Percentiles rank a stretch among this genome's conserved stretches.
Evolutionary conservation across 2,113 vertebrate species (phyloP).

Genomic region (Hydrochoerus hydrochaeris): DNA sequence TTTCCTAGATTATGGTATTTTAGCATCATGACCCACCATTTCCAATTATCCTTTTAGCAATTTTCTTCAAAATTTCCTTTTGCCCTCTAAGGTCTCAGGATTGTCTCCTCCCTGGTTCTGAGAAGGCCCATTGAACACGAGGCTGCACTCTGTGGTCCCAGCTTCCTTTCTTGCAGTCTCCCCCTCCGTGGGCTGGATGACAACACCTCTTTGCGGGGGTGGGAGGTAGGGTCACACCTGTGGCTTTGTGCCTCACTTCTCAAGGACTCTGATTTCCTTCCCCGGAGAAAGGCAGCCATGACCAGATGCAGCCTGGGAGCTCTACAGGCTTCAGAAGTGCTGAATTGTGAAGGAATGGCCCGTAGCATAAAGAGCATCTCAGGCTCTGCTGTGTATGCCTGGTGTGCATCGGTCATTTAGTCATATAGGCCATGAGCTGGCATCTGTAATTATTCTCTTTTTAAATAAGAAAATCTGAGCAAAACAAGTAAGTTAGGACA

Average conservation of each 20-base stretch:
- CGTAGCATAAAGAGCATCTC: background rate
- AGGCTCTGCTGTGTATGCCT: background rate
- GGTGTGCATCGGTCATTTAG: background rate
- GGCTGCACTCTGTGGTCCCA: background rate
- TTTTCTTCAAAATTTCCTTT: background rate
- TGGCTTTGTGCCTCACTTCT: background rate
- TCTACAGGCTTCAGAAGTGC: background rate
- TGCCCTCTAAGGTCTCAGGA: background rate
- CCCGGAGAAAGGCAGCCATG: background rate
- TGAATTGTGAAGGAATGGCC: background rate
- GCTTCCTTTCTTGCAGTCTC: background rate
- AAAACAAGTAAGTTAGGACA: background rate
- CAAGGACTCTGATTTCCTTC: background rate
- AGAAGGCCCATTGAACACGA: background rate
- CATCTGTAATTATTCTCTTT: background rate
- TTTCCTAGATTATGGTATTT: background rate
- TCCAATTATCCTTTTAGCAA: background rate
- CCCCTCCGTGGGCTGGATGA: background rate
- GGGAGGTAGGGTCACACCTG: fast-evolving
- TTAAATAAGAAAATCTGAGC: background rate
- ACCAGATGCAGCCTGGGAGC: background rate
- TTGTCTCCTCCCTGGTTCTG: background rate
- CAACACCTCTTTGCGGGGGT: background rate
- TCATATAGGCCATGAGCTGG: background rate
- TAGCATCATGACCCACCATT: background rate